Evolutionary conservation across 2,797 vertebrate genomes (phyloP).

Genomic region (Danio jaintianensis): DNA sequence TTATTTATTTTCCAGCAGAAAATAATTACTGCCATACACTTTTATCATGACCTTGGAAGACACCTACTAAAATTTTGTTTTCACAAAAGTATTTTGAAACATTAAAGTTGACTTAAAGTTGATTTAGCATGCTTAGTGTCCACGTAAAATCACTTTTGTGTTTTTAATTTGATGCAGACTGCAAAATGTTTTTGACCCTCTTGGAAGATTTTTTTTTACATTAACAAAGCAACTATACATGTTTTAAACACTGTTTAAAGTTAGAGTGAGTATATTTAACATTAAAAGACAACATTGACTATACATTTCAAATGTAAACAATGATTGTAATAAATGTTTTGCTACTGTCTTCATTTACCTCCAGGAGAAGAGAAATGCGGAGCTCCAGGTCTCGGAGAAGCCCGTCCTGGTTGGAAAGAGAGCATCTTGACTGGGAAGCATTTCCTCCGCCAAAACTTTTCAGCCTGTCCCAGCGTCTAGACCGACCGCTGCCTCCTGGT

Average conservation of each 20-base stretch:
- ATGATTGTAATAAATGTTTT: not conserved
- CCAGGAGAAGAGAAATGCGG: slow-evolving; percentile 75
- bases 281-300: not conserved
- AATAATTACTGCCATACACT: no score
- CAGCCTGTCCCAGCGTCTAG: slow-evolving; percentile 79
- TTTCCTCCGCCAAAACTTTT: slow-evolving; percentile 81
- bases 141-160: no score
- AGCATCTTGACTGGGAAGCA: slow-evolving; percentile 78
- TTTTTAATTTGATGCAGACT: no score
- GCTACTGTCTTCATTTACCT: not conserved
- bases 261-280: not conserved
- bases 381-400: slow-evolving; percentile 64
- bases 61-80: no score
- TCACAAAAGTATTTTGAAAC: no score
- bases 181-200: no score
- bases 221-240: not conserved
- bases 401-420: slow-evolving; percentile 79
- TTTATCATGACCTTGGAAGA: no score
- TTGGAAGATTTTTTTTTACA: not conserved
- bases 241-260: not conserved
- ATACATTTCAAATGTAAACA: not conserved
- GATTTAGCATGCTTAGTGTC: no score
- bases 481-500: slow-evolving; percentile 71
- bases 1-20: no score
- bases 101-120: no score